Percentiles rank a stretch among this genome's conserved stretches.
phyloP scores from a whole-genome alignment of 1,140 invertebrate genomes.

The Drosophila elegans region DNA sequence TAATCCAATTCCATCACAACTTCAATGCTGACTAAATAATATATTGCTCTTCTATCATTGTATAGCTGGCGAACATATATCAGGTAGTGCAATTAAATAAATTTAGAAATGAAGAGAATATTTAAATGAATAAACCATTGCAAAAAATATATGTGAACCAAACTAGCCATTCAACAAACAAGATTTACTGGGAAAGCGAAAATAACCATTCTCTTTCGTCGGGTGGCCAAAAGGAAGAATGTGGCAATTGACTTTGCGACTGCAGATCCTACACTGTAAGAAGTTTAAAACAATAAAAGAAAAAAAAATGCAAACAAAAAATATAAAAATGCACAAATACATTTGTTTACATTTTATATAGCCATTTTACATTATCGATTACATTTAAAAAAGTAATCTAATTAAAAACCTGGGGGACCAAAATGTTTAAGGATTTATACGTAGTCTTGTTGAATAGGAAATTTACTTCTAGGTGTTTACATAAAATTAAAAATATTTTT shows the following conservation, averaged over 20 bases:
- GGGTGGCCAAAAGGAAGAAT: conserved; percentile 42
- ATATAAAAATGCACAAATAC: too few species aligned
- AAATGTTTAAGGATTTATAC: too few species aligned
- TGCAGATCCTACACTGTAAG: background rate
- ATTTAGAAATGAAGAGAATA: background rate
- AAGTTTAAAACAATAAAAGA: background rate
- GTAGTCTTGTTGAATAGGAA: too few species aligned
- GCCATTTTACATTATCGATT: too few species aligned
- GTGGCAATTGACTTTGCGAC: conserved; percentile 40
- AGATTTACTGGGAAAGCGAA: background rate
- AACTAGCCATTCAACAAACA: background rate
- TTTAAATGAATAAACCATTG: background rate
- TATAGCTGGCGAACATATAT: background rate
- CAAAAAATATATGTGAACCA: background rate
- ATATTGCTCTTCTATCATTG: background rate
- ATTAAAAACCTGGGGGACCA: too few species aligned
- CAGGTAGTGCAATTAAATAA: background rate
- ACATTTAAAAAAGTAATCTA: too few species aligned
- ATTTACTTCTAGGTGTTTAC: too few species aligned
- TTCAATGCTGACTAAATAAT: background rate
- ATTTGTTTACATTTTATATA: too few species aligned
- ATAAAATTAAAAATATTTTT: too few species aligned
- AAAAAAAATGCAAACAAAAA: background rate
- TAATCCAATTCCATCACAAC: background rate
- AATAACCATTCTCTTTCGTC: conserved; percentile 49